Evolutionary conservation across 2,797 vertebrate species (phyloP).

Genomic region (Ciconia nigra): DNA sequence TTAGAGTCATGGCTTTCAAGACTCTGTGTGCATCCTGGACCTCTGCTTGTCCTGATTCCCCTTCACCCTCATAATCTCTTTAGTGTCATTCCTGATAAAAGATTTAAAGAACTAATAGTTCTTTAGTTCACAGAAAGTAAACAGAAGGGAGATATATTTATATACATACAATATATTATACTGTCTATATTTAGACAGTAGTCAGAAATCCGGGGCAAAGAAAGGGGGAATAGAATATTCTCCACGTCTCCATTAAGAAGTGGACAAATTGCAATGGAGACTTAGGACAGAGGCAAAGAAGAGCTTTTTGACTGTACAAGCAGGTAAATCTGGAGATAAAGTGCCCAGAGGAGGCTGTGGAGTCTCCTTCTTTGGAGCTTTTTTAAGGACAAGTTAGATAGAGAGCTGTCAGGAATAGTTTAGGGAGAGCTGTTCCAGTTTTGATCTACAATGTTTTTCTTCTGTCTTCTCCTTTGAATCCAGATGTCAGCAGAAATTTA

Average conservation of each 20-base stretch:
- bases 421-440: neutral
- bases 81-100: neutral
- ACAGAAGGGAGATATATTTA: neutral
- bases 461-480: neutral
- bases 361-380: neutral
- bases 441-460: neutral
- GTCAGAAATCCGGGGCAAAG: neutral
- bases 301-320: neutral
- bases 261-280: neutral
- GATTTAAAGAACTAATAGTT: neutral
- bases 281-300: neutral
- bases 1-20: neutral
- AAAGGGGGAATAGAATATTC: neutral
- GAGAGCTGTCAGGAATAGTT: neutral
- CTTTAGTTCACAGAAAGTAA: neutral
- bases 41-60: neutral
- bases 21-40: neutral
- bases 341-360: neutral
- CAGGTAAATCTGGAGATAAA: neutral
- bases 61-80: neutral
- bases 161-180: neutral
- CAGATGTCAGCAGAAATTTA: conserved; percentile 15
- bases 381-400: neutral
- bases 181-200: neutral
- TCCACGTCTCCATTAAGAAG: neutral